Percentiles rank a stretch among this genome's conserved stretches.
Conservation (phyloP, 2,113 vertebrate genomes). For the Lepus americanus region DNA sequence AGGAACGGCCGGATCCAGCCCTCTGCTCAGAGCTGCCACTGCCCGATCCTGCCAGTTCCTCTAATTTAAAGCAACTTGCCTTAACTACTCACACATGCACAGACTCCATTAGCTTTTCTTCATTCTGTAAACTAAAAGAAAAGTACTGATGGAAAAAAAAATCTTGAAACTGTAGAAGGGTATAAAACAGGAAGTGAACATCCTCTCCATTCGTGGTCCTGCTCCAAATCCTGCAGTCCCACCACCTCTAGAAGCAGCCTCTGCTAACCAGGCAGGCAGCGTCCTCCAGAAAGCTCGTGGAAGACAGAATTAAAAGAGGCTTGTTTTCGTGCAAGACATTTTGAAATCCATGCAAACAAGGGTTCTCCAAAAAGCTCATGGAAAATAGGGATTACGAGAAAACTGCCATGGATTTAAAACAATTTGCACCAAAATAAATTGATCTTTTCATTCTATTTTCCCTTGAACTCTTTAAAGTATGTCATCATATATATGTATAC, state of each 20-base stretch:
- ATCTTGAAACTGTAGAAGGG: constrained; percentile 18
- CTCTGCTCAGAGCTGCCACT: not conserved
- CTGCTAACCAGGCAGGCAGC: not conserved
- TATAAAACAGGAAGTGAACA: constrained; percentile 57
- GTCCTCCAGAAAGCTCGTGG: too few relatives aligned
- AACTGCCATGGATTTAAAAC: too few relatives aligned
- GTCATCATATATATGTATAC: not conserved
- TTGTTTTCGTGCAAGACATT: too few relatives aligned
- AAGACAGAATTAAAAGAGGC: too few relatives aligned
- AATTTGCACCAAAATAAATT: too few relatives aligned
- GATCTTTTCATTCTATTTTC: too few relatives aligned
- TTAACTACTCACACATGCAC: constrained; percentile 55
- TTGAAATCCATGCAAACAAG: too few relatives aligned
- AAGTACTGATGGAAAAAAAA: constrained; percentile 46
- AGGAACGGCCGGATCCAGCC: not conserved
- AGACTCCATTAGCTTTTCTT: constrained; percentile 25
- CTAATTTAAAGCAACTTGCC: constrained; percentile 11
- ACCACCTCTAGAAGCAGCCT: not conserved
- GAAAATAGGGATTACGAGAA: too few relatives aligned
- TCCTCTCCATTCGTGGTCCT: not conserved
- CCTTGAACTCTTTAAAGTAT: too few relatives aligned
- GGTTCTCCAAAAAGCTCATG: too few relatives aligned
- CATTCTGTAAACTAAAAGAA: constrained; percentile 36
- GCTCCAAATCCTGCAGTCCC: not conserved
- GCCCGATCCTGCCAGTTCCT: not conserved